Evolutionary conservation across 1,140 invertebrate species (phyloP), one percentile per base, ranked within the genome.

Genomic region (Lepidostoma basale): DNA sequence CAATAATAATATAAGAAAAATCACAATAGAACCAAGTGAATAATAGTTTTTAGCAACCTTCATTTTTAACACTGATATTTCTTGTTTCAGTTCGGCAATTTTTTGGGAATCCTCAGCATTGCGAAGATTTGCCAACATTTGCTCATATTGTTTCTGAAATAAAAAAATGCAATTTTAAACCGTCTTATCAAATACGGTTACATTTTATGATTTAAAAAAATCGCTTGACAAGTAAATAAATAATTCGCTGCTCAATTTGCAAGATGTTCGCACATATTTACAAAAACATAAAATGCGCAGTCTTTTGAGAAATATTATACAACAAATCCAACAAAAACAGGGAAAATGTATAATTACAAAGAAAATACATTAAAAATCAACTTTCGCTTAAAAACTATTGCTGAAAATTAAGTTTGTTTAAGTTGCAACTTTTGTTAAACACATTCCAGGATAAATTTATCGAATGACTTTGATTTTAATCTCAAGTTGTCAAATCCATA

Each of bases 71-170:
- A 93, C 88, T 6, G 96, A 97, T 66, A 98, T 95, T 82, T 95
- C 95, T 74, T 97, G 96, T 68, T 90, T 93, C 12, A 99, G 85
- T 80, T 98, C 96, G n/a, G 95, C 96, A 44, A 98, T 90, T 52
- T 89, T 87, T 79, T 98, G 96, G 45, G 94, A 90, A 75, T 96
- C 92, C 77, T 99, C 97, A 22, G 96, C 94, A 76, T 98, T 96
- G 72, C 93, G 88, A 60, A 99, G 97, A 74, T 93, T 88, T 0
- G 94, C 90, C 88, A 96, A 94, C 92, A 98, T 96, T 16, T 91
- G 85, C 63, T 98, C 94, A 76, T 98, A 96, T 77, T 97, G 95
- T 82, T 95, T 92, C 87, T 85, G 80, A 72, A 81, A 81, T 60
- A 67, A 56, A 56, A 6, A 33, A 52, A 52, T 12, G 3, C 3